Evolutionary conservation across 2,797 vertebrate species (phyloP), one percentile per base, ranked within the genome.

Genomic region (Hippopotamyrus pictus): DNA sequence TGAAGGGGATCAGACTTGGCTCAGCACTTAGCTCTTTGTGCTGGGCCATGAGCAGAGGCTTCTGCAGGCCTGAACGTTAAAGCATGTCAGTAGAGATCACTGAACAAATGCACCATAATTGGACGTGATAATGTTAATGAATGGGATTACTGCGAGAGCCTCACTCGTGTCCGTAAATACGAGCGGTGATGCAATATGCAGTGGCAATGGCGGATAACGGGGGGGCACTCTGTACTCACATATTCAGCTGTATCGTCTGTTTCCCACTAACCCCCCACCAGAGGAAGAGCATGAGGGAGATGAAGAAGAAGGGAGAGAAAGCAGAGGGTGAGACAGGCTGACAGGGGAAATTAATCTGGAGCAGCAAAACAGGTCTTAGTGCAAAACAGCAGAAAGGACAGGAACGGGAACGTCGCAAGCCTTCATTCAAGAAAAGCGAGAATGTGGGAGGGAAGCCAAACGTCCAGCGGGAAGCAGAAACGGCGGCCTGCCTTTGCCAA

Each of bases 231-330:
- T 50, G 90, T 97, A 99, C 98, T 99, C 94, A 99, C 98, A 87
- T 99, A 99, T 97, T 99, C 98, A 87, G 98, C 98, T 48, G 97
- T 99, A 95, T 99, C 97, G 95, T 99, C 98, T 94, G 94, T 98
- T 97, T 99, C 98, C 98, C 98, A 99, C 98, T 99, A 95, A 94
- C 93, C 93, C 94, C 93, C 91, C 90, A 92, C 33, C 79, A 94
- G 93, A 93, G 92, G n/a, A 94, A 92, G 93, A 91, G 93, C 93
- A 94, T 93, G 93, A 94, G 90, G 93, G 95, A 95, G 94, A 92
- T 90, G 50, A 93, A 93, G 94, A 88, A 92, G 93, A 91, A 93
- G 92, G 91, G 92, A 93, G 93, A 89, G 92, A 57, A 51, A 86
- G 79, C 91, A 90, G 93, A 93, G 92, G 91, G 88, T 94, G 88